Percentiles rank a stretch among this genome's conserved stretches.
Evolutionary conservation across 2,888 invertebrate genomes (phyloP).

Genomic region (Eupelmus urozonus): DNA sequence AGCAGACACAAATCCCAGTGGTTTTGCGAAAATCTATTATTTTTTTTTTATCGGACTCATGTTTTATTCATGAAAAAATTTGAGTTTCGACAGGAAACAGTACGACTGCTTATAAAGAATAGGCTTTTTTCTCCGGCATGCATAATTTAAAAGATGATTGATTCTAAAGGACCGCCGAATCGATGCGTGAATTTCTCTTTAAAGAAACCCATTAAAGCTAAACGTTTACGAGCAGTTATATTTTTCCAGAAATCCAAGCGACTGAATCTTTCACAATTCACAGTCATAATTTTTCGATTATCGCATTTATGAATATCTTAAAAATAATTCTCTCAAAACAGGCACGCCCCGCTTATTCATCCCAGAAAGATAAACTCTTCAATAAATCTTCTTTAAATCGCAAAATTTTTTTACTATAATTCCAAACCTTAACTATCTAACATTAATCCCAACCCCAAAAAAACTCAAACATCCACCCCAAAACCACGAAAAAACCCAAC

Average conservation of each 20-base stretch:
- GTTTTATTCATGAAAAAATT: conserved; percentile 40
- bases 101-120: neutral
- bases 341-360: too few relatives aligned
- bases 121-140: conserved; percentile 32
- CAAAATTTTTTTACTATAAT: too few relatives aligned
- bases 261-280: conserved; percentile 6
- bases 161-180: conserved; percentile 20
- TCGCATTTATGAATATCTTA: neutral
- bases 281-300: neutral
- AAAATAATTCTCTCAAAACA: neutral
- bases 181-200: conserved; percentile 6
- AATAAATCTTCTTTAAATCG: too few relatives aligned
- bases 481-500: too few relatives aligned
- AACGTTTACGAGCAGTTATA: conserved; percentile 4
- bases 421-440: too few relatives aligned
- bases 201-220: neutral
- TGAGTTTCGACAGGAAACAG: neutral
- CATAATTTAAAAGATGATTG: conserved; percentile 43
- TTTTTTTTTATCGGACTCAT: neutral
- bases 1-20: neutral
- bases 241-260: neutral
- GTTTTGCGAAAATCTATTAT: neutral
- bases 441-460: too few relatives aligned
- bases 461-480: too few relatives aligned
- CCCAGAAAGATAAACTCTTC: too few relatives aligned